Evolutionary conservation across 2,797 vertebrate species (phyloP), one percentile per base, ranked within the genome.

Genomic region (Sphenopsis melanotis): DNA sequence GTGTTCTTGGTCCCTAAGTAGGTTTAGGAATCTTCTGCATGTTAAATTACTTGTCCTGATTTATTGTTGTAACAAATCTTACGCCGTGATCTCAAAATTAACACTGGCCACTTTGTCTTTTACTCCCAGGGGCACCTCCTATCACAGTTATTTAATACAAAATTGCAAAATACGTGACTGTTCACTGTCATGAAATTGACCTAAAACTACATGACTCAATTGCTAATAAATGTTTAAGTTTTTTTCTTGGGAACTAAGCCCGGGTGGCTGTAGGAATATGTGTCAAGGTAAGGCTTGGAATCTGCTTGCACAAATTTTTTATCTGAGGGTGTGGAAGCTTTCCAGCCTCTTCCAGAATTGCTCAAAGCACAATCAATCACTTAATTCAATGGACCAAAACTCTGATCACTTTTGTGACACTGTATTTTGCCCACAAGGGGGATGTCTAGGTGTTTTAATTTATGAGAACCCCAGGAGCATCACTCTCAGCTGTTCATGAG

Each of bases 341-440:
- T 59, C 32, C 36, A 59, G 27, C 6, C 22, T 55, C 2, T 52
- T 15, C 27, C 29, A 52, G 61, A 81, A 64, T 12, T 44, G 29
- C 61, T 71, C 65, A 34, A 77, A 83, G 52, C 41, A 47, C 17
- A 17, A 69, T 24, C 23, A 42, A 14, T 19, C 21, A 8, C 13
- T 39, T 47, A 34, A 24, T 46, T 47, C 18, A 11, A 11, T 0
- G 2, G 69, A 24, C n/a, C 64, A 60, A 60, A 74, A 81, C 21
- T 34, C 46, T 2, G 2, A 29, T 30, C 10, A 27, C 21, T 64
- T 91, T 34, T 27, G 50, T 90, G 89, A n/a, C 22, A 32, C 57
- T n/a, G 32, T 13, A 32, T 87, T 93, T 89, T 90, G 39, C 42
- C 86, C 92, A 89, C 83, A 61, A 94, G 74, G 32, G 42, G 69